phyloP scores from a whole-genome alignment of 1,140 invertebrate species.

The Cyclina sinensis region DNA sequence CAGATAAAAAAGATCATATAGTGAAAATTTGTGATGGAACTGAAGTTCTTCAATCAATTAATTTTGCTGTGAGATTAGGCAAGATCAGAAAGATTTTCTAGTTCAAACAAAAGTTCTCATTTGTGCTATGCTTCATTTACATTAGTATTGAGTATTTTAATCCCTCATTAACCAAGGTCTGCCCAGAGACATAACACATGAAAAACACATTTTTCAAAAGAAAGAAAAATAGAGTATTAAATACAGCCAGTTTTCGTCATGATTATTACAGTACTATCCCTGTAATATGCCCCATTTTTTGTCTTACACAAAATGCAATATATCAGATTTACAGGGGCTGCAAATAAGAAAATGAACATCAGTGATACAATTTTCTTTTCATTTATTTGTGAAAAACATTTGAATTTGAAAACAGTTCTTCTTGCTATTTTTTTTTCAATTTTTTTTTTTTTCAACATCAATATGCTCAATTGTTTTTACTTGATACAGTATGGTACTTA shows the following conservation, averaged over 20 bases:
- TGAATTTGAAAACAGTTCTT: no score
- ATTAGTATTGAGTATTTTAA: constrained; percentile 50
- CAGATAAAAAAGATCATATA: constrained; percentile 14
- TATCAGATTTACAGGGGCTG: no score
- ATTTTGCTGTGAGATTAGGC: constrained; percentile 48
- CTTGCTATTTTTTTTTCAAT: no score
- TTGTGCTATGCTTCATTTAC: constrained; percentile 37
- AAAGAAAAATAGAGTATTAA: constrained; percentile 27
- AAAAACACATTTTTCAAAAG: constrained; percentile 53
- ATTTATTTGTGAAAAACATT: no score
- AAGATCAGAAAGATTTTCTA: constrained; percentile 50
- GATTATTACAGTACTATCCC: neutral
- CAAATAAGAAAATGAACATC: no score
- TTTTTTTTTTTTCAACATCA: no score
- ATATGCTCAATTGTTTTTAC: no score
- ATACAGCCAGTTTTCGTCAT: constrained; percentile 33
- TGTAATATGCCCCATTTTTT: no score
- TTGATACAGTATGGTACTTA: no score
- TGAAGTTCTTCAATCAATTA: constrained; percentile 40
- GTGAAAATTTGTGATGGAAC: constrained; percentile 29
- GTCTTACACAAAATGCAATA: no score
- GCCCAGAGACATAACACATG: constrained; percentile 61
- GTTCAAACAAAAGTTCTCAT: constrained; percentile 49
- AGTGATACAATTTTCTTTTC: no score
- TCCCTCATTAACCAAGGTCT: constrained; percentile 56